Conservation (phyloP, 2,888 invertebrate genomes). For the Lathronympha strigana region DNA sequence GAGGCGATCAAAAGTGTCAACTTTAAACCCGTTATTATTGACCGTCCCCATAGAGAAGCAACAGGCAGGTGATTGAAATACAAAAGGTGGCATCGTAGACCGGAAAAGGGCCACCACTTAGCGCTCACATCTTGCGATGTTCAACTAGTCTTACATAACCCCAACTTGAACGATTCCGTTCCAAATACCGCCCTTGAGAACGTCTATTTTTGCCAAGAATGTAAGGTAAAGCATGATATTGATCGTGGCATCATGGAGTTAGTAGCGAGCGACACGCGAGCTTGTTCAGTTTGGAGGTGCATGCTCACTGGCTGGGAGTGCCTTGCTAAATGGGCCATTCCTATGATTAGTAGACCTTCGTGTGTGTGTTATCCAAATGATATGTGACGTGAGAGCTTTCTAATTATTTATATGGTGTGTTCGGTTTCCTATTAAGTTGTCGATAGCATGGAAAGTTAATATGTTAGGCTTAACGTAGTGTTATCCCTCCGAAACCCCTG, state of each 20-base stretch:
- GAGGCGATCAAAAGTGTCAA: too few species aligned
- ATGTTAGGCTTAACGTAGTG: constrained; percentile 5
- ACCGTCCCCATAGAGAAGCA: constrained; percentile 3
- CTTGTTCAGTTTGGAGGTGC: constrained; percentile 35
- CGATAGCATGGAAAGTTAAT: constrained; percentile 1
- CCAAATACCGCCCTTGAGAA: constrained; percentile 48
- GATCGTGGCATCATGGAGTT: constrained; percentile 49
- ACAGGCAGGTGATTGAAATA: constrained; percentile 29
- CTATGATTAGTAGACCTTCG: constrained; percentile 40
- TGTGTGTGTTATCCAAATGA: constrained; percentile 39
- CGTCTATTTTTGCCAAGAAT: constrained; percentile 50
- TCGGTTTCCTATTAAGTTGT: constrained; percentile 3
- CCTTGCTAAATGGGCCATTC: constrained; percentile 36
- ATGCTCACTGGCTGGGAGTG: constrained; percentile 39
- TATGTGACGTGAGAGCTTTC: constrained; percentile 25
- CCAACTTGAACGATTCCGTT: constrained; percentile 5
- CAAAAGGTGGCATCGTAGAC: constrained; percentile 14
- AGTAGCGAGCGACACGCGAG: constrained; percentile 66
- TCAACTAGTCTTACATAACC: constrained; percentile 8
- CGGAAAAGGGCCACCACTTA: neutral
- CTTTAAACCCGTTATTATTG: neutral
- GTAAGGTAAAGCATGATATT: constrained; percentile 43
- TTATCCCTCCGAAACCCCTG: constrained; percentile 10
- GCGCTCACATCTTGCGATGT: neutral
- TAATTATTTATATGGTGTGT: constrained; percentile 32